These are phyloP conservation scores for Glossosoma conforme DNA, from an alignment of 1,140 invertebrate species.

Conservation along the genomic window DNA sequence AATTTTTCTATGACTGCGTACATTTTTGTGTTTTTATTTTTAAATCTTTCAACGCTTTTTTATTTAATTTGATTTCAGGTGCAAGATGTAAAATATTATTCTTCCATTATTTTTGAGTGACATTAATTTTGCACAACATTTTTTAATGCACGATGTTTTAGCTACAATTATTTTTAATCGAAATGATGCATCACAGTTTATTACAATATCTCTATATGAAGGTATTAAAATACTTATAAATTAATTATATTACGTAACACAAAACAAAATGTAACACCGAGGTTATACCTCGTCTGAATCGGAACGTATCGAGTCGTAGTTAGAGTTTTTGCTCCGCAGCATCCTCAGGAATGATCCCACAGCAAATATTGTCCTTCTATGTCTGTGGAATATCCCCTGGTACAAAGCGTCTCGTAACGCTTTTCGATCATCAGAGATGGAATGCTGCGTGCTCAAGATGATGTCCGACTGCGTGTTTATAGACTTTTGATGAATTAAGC, in stretches of 20 bases:
- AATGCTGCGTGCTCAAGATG: constrained; percentile 48
- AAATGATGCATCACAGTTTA: no score
- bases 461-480: constrained; percentile 48
- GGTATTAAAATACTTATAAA: constrained; percentile 1
- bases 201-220: not conserved
- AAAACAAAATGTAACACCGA: constrained; percentile 18
- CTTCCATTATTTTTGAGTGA: not conserved
- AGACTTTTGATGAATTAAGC: constrained; percentile 45
- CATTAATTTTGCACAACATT: not conserved
- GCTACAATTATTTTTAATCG: no score
- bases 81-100: not conserved
- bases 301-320: constrained; percentile 69
- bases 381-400: constrained; percentile 74
- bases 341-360: constrained; percentile 74
- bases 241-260: not conserved
- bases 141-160: not conserved
- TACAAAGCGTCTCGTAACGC: constrained; percentile 71
- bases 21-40: not conserved
- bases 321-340: constrained; percentile 72
- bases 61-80: not conserved
- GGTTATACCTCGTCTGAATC: constrained; percentile 52
- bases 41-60: not conserved
- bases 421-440: constrained; percentile 64
- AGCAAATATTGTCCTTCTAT: constrained; percentile 72
- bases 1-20: no score